These are phyloP conservation scores for Psilopsiagon aurifrons DNA, from an alignment of 2,113 vertebrate genomes.

Conservation along the genomic window DNA sequence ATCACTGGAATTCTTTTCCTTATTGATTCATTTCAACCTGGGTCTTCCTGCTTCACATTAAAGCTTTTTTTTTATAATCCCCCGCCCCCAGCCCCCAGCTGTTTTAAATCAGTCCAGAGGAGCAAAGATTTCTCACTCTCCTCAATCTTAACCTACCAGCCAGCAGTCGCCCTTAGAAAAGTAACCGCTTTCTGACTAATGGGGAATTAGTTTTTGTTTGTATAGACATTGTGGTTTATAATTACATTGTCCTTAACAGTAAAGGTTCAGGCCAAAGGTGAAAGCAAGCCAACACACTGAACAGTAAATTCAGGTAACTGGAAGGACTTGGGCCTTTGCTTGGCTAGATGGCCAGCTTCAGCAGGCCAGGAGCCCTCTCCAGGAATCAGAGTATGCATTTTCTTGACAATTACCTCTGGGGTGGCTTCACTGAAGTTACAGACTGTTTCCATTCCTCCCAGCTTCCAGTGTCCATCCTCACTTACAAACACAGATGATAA, in stretches of 20 bases:
- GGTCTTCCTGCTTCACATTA: not conserved
- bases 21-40: not conserved
- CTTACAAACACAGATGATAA: constrained; percentile 92
- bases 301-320: not conserved
- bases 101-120: not conserved
- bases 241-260: not conserved
- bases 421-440: constrained; percentile 90
- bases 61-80: not conserved
- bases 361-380: not conserved
- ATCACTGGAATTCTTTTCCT: not conserved
- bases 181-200: not conserved
- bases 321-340: not conserved
- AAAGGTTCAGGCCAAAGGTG: not conserved
- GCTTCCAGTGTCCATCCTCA: constrained; percentile 96
- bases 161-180: not conserved
- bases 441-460: constrained; percentile 96
- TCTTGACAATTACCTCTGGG: constrained; percentile 79
- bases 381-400: not conserved
- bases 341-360: not conserved
- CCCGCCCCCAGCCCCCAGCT: not conserved
- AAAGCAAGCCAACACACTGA: not conserved
- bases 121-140: not conserved
- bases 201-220: not conserved
- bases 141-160: not conserved
- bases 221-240: not conserved